Evolutionary conservation across 1,140 invertebrate genomes (phyloP).

Genomic region (Pseudoatta argentina): DNA sequence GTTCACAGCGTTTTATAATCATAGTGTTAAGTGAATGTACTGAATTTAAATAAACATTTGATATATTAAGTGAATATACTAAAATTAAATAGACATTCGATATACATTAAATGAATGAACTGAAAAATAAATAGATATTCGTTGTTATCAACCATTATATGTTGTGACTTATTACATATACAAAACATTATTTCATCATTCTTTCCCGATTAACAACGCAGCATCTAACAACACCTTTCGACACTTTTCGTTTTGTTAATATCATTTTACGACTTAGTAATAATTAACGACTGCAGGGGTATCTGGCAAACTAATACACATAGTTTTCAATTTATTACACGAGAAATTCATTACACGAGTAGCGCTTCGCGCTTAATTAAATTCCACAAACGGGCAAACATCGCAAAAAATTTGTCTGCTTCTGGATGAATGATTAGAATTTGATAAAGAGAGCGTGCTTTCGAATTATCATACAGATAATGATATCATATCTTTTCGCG

Average conservation of each 20-base stretch:
- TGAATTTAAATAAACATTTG: too few species aligned
- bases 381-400: constrained; percentile 32
- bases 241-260: neutral
- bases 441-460: neutral
- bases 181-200: neutral
- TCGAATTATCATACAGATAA: constrained; percentile 43
- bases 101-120: too few species aligned
- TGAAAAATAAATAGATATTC: too few species aligned
- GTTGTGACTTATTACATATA: too few species aligned
- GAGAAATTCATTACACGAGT: constrained; percentile 57
- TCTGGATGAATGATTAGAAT: constrained; percentile 24
- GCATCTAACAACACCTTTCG: neutral
- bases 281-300: constrained; percentile 5
- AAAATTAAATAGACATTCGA: too few species aligned
- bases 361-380: constrained; percentile 70
- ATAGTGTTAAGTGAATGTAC: too few species aligned
- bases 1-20: too few species aligned
- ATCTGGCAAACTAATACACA: constrained; percentile 6
- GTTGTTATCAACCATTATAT: too few species aligned
- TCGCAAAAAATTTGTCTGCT: constrained; percentile 37
- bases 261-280: constrained; percentile 42
- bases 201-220: neutral
- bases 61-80: too few species aligned
- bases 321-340: constrained; percentile 47
- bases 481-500: constrained; percentile 19